Base-by-base conservation (phyloP, 2,888 invertebrate genomes). In the Baccha elongata region DNA sequence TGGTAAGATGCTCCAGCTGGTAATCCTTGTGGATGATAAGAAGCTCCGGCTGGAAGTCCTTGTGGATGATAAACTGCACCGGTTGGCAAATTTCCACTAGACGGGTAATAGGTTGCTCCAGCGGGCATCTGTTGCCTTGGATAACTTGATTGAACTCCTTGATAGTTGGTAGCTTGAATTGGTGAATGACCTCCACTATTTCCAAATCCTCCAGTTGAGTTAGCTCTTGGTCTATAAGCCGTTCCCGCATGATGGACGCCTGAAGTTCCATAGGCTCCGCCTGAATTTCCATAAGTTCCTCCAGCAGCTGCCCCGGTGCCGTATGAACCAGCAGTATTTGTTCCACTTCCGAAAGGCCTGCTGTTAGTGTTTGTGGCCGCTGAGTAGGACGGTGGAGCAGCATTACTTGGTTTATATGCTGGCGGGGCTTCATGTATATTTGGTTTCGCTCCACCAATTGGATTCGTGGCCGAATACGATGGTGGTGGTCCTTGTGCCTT, bases 401-500 rank as follows among this genome's bases (percentile, higher is more conserved):
- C 87, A 73, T 86, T 87, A 37, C 87, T 87, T 3, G 87, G 87
- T 46, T 88, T 87, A 74, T 90, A 90, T 2, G 87, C 78, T 3
- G 91, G 91, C 26, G 90, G 87, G 2, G 87, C 69, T 84, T 89
- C 89, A 79, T 90, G 86, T 15, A 89, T 73, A 62, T 90, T 90
- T 8, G 89, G 87, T 10, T 87, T 87, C 0, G 88, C 89, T 11
- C 90, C 90, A 3, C 89, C 90, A 6, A 71, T 86, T 0, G 88
- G 87, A 86, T 89, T 89, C 0, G 88, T 85, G 7, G 89, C 86
- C 0, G 89, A 89, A 73, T 90, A 89, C 0, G 88, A 86, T 11
- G 90, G 91, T 17, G 90, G 90, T n/a, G 90, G 89, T 17, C 90
- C 90, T 42, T 89, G 89, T 0, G 87, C 50, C 11, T 87, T 86